Percentiles rank a stretch among this genome's conserved stretches.
phyloP scores from a whole-genome alignment of 2,888 invertebrate genomes.

The Hoplodrina blanda region DNA sequence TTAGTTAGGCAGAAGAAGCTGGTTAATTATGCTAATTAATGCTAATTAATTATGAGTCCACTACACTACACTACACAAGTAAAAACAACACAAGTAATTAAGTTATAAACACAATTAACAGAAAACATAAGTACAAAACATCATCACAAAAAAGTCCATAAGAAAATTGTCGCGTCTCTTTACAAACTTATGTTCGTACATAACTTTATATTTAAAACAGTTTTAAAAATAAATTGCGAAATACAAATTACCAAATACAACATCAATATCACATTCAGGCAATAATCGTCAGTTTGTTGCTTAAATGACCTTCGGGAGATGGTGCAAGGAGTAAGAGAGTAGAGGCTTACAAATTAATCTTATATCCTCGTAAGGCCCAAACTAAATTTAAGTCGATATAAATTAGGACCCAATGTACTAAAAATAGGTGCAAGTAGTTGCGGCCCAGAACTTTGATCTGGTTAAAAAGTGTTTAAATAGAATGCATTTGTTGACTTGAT shows the following conservation, averaged over 20 bases:
- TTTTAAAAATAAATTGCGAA: constrained; percentile 78
- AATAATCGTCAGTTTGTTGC: constrained; percentile 88
- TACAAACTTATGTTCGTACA: constrained; percentile 62
- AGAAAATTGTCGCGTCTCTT: constrained; percentile 57
- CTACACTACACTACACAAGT: background rate
- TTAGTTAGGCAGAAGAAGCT: too few species aligned
- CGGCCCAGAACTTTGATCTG: too few species aligned
- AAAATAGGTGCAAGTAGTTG: too few species aligned
- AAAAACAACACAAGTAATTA: constrained; percentile 52
- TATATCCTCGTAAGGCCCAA: too few species aligned
- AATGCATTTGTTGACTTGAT: too few species aligned
- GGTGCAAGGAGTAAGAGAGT: constrained; percentile 58
- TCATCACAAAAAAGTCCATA: constrained; percentile 48
- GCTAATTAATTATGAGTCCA: too few species aligned
- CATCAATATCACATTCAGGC: constrained; percentile 84
- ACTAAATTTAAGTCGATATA: too few species aligned
- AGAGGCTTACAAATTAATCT: constrained; percentile 18
- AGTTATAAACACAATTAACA: constrained; percentile 60
- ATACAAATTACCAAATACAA: constrained; percentile 86
- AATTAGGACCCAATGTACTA: too few species aligned
- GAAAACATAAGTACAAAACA: constrained; percentile 43
- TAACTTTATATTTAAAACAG: constrained; percentile 70
- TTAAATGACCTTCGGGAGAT: constrained; percentile 78
- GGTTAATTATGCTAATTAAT: too few species aligned
- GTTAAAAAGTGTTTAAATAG: too few species aligned